Evolutionary conservation across 2,888 invertebrate species (phyloP).

Genomic region (Lithodes maja): DNA sequence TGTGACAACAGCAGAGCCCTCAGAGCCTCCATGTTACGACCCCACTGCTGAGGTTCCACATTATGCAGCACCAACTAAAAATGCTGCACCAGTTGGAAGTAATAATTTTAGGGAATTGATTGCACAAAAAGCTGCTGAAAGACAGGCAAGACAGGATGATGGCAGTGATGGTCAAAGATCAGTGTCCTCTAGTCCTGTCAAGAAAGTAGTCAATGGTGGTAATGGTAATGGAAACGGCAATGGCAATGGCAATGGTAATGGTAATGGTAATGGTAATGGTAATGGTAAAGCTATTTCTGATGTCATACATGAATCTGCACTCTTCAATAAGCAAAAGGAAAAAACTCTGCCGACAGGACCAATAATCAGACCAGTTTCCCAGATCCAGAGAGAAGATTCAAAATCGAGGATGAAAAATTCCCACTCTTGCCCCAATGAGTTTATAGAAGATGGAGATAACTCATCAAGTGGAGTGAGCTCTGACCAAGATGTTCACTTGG

Average conservation of each 20-base stretch:
- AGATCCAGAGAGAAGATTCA: constrained; percentile 44
- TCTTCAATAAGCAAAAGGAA: constrained; percentile 68
- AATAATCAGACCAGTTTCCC: constrained; percentile 44
- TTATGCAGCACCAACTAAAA: constrained; percentile 69
- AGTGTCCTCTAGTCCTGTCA: constrained; percentile 65
- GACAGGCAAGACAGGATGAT: constrained; percentile 71
- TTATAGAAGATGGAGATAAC: constrained; percentile 86
- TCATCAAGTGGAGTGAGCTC: constrained; percentile 92
- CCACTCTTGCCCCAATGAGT: constrained; percentile 90
- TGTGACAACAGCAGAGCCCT: constrained; percentile 51
- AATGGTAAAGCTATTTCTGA: constrained; percentile 61
- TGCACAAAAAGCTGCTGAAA: constrained; percentile 72
- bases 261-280: background rate
- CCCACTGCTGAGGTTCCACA: constrained; percentile 56
- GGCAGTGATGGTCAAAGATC: constrained; percentile 65
- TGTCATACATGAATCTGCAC: constrained; percentile 66
- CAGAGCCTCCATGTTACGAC: constrained; percentile 51
- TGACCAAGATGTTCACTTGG: constrained; percentile 81
- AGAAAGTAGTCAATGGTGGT: constrained; percentile 49
- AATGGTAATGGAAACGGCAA: constrained; percentile 56
- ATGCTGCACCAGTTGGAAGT: constrained; percentile 6
- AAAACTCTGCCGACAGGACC: constrained; percentile 62
- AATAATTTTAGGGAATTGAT: constrained; percentile 72
- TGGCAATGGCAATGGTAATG: constrained; percentile 54
- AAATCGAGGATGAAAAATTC: constrained; percentile 84